Base-by-base conservation (phyloP, 2,113 vertebrate species). In the Atherinomorus stipes region DNA sequence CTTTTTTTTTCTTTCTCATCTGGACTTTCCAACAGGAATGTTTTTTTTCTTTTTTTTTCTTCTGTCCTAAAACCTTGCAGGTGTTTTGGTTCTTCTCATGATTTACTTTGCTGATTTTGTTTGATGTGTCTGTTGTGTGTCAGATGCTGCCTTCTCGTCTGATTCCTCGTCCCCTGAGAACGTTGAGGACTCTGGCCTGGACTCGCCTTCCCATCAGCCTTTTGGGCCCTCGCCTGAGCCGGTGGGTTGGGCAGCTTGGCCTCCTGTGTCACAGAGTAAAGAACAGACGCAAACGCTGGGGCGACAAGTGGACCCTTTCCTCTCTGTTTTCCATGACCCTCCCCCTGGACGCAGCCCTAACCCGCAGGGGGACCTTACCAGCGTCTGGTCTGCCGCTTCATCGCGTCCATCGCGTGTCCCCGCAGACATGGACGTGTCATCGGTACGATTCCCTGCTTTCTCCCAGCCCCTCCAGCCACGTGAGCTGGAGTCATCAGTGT, bases 81-180 rank as follows among this genome's bases (percentile, higher is more conserved):
- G 16, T 15, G 7, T 8, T 47, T 47, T n/a, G 18, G 11, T 47
- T 47, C 44, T 19, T n/a, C 6, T 47, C 16, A n/a, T 47, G 13
- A 34, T n/a, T 31, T 11, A n/a, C 28, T 34, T 26, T 31, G 19
- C 21, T 42, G 16, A 49, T 15, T 47, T 44, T 12, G 7, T 66
- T 6, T 25, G 4, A 5, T 40, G 1, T 66, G 44, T 63, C 4
- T 45, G 40, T 21, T 68, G 7, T 44, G 42, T 58, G 4, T 56
- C 90, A 91, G 96, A 96, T 15, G 88, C 91, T 11, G 91, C 93
- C 58, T 97, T 96, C 65, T 96, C 97, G 0, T 96, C 96, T 13
- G 96, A 96, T 53, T 98, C 97, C 25, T 98, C 96, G 0, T 98
- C 96, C 11, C 97, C 96, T 0, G 97, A 98, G 86, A 97, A 97